phyloP scores from a whole-genome alignment of 2,888 invertebrate species.

The Dryococelus australis region DNA sequence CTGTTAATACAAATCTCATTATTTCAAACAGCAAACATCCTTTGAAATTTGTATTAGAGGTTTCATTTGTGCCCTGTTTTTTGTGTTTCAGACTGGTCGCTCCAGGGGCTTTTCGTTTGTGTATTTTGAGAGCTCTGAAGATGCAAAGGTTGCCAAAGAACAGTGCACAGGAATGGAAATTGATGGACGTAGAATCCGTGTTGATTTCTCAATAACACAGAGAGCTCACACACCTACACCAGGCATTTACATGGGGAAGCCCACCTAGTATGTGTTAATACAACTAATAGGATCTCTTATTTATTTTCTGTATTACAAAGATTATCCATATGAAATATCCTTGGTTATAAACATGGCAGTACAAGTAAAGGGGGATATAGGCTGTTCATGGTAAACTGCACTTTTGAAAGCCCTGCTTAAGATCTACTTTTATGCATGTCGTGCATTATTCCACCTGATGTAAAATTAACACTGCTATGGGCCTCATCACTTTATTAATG shows the following conservation, averaged over 20 bases:
- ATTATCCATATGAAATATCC: neutral
- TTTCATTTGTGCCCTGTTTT: neutral
- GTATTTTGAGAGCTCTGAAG: conserved; percentile 86
- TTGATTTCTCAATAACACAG: conserved; percentile 95
- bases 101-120: conserved; percentile 98
- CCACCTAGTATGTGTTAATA: conserved; percentile 72
- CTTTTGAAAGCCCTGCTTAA: no score
- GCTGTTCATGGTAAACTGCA: no score
- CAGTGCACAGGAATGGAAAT: conserved; percentile 94
- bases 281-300: neutral
- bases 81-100: conserved; percentile 76
- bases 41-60: no score
- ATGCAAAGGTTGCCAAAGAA: conserved; percentile 93
- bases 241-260: conserved; percentile 96
- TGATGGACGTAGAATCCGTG: conserved; percentile 90
- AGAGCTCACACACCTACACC: conserved; percentile 97
- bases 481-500: no score
- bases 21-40: no score
- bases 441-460: no score
- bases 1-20: no score
- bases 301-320: neutral
- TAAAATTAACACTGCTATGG: no score
- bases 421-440: no score
- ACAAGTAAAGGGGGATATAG: no score
- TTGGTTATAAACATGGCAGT: neutral